A percentile compares a stretch with the other conserved stretches of the same genome.
phyloP scores from a whole-genome alignment of 2,888 invertebrate genomes.

The Hypselothyrea guttata region DNA sequence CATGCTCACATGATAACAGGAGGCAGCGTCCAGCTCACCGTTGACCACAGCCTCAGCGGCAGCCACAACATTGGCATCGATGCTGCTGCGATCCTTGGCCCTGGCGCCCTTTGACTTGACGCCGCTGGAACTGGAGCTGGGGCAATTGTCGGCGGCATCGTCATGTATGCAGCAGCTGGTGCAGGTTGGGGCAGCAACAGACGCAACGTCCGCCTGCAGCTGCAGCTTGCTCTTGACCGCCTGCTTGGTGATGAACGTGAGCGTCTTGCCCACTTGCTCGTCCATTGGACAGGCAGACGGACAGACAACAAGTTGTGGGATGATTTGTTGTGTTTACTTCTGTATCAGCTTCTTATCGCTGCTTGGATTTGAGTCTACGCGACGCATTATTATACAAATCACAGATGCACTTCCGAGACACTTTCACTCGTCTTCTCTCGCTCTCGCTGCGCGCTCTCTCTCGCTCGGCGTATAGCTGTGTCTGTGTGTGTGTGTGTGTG shows the following conservation, averaged over 20 bases:
- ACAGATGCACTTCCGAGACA: slow-evolving; percentile 72
- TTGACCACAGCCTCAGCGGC: slow-evolving; percentile 57
- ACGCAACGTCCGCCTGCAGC: slow-evolving; percentile 14
- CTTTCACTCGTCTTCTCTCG: slow-evolving; percentile 69
- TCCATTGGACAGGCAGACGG: slow-evolving; percentile 52
- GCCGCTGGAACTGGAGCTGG: slow-evolving; percentile 19
- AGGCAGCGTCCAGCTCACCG: slow-evolving; percentile 58
- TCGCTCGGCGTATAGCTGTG: slow-evolving; percentile 16
- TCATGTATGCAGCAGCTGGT: slow-evolving; percentile 37
- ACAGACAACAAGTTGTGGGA: no score
- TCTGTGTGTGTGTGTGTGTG: slow-evolving; percentile 31
- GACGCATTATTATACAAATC: slow-evolving; percentile 77
- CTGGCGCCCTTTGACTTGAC: slow-evolving; percentile 26
- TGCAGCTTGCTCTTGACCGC: slow-evolving; percentile 32
- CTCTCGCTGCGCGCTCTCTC: slow-evolving; percentile 43
- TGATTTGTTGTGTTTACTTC: slow-evolving; percentile 19
- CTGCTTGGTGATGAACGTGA: slow-evolving; percentile 54
- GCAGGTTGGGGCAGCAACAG: slow-evolving; percentile 20
- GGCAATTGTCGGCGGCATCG: slow-evolving; percentile 28
- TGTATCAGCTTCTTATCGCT: slow-evolving; percentile 27
- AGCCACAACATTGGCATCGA: slow-evolving; percentile 45
- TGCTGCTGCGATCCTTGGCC: slow-evolving; percentile 11
- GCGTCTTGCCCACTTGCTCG: slow-evolving; percentile 59
- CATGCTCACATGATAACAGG: slow-evolving; percentile 72
- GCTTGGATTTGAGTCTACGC: slow-evolving; percentile 75